Conservation (phyloP, 1,140 invertebrate genomes). For the Pseudomyrmex flavicornis region DNA sequence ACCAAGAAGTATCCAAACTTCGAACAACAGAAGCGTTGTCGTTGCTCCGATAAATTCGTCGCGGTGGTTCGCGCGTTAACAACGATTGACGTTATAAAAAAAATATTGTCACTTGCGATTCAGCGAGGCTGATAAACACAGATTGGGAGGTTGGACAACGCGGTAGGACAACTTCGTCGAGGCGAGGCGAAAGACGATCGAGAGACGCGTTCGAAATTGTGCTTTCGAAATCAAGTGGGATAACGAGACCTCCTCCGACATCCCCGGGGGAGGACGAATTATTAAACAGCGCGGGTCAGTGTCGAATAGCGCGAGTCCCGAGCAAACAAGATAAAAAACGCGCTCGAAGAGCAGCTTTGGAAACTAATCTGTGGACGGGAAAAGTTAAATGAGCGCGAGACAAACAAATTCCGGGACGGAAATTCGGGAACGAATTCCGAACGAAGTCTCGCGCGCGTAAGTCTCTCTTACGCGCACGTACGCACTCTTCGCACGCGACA, state of each 20-base stretch:
- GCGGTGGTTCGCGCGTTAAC: no score
- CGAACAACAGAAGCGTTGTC: no score
- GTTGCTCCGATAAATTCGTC: no score
- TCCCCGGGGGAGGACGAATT: not conserved
- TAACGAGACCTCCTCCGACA: not conserved
- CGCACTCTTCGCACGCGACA: not conserved
- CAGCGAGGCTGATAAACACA: no score
- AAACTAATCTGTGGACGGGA: not conserved
- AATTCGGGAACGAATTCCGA: not conserved
- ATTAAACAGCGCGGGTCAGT: constrained; percentile 13
- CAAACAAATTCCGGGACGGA: not conserved
- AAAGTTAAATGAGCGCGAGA: not conserved
- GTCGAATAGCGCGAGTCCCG: not conserved
- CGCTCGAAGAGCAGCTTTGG: not conserved
- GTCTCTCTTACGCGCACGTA: no score
- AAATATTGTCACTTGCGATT: no score
- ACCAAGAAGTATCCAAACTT: no score
- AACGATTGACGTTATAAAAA: no score
- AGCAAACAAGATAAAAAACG: not conserved
- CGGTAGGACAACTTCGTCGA: not conserved
- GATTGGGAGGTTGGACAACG: not conserved
- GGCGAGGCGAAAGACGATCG: not conserved
- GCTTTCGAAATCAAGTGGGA: not conserved
- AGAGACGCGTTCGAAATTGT: constrained; percentile 8
- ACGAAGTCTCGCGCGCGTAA: not conserved